Conservation (phyloP, 2,113 vertebrate genomes). For the Dicentrarchus labrax region DNA sequence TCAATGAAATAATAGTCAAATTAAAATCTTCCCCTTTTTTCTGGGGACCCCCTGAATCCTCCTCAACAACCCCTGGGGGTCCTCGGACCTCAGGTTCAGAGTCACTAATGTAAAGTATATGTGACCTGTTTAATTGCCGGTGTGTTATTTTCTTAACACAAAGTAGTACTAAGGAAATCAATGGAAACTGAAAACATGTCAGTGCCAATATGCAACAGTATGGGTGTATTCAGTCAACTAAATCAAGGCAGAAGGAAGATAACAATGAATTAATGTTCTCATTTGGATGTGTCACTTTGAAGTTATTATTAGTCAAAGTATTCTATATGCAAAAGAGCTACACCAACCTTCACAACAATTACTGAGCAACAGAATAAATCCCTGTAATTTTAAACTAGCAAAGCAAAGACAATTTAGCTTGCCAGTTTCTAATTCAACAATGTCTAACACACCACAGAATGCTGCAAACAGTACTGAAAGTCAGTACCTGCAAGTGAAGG, state of each 20-base stretch:
- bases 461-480: not conserved
- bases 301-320: not conserved
- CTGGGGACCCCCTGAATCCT: no score
- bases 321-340: conserved; percentile 20
- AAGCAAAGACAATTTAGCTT: conserved; percentile 10
- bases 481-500: conserved; percentile 3
- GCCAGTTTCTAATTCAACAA: not conserved
- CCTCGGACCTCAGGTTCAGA: no score
- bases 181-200: not conserved
- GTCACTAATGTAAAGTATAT: no score
- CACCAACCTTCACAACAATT: not conserved
- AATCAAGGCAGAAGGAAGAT: not conserved
- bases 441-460: not conserved
- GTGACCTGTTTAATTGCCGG: not conserved
- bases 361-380: conserved; percentile 1
- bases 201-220: not conserved
- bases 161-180: not conserved
- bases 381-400: not conserved
- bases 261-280: not conserved
- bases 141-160: conserved; percentile 2
- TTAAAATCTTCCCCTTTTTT: no score
- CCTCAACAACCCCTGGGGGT: no score
- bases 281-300: not conserved
- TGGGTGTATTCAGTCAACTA: not conserved
- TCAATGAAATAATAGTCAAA: no score